These are phyloP conservation scores for Panthera leo DNA, from an alignment of 2,113 vertebrate species.

Conservation along the genomic window DNA sequence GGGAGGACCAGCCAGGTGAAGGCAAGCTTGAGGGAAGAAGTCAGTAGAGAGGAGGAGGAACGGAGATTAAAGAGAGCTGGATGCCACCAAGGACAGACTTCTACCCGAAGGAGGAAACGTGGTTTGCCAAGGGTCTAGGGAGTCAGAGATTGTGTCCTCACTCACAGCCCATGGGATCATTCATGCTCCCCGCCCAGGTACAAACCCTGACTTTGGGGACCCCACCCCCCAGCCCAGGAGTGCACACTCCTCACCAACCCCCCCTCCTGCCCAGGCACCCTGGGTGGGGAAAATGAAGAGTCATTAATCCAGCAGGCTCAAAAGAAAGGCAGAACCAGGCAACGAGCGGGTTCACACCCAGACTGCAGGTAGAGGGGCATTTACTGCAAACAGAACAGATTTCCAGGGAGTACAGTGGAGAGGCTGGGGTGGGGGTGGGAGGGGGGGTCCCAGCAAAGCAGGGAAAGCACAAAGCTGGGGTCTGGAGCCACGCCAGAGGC, in stretches of 20 bases:
- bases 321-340: neutral
- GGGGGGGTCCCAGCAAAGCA: neutral
- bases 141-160: neutral
- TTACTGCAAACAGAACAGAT: neutral
- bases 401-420: neutral
- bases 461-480: neutral
- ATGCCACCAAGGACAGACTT: neutral
- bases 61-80: neutral
- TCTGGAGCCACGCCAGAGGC: neutral
- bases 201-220: neutral
- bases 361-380: neutral
- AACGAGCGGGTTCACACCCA: neutral
- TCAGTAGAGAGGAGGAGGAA: neutral
- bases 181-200: neutral
- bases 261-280: too few relatives aligned
- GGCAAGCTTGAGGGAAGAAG: neutral
- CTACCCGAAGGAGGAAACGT: neutral
- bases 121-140: neutral
- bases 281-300: neutral
- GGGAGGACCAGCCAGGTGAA: neutral
- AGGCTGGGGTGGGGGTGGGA: neutral
- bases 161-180: neutral
- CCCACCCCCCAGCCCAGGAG: neutral
- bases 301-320: neutral
- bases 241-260: neutral